A percentile compares a stretch with the other conserved stretches of the same genome.
phyloP scores from a whole-genome alignment of 2,113 vertebrate species.

The Coptodon bakossiorum region DNA sequence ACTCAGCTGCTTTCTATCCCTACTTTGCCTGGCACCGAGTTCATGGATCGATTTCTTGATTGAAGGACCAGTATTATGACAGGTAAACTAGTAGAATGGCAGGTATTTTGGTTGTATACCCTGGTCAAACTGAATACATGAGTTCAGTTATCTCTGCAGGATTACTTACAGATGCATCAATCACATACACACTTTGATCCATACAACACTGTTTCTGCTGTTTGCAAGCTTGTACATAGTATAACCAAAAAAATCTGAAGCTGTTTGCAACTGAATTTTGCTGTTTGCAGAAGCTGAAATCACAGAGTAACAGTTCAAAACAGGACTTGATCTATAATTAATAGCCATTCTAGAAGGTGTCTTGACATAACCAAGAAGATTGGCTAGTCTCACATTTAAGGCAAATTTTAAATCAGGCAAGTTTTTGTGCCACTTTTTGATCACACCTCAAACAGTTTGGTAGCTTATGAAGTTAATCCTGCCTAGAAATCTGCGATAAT shows the following conservation, averaged over 20 bases:
- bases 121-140: not conserved
- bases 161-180: not conserved
- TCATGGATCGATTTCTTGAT: not conserved
- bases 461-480: not conserved
- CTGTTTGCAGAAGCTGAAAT: not conserved
- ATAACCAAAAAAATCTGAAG: not conserved
- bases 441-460: not conserved
- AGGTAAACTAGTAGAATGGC: not conserved
- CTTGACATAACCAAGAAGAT: not conserved
- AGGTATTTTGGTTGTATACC: not conserved
- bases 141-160: not conserved
- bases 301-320: not conserved
- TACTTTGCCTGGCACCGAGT: not conserved
- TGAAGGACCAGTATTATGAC: not conserved
- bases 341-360: not conserved
- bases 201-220: not conserved
- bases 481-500: not conserved
- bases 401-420: not conserved
- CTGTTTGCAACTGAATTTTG: not conserved
- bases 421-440: not conserved
- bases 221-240: not conserved
- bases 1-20: not conserved
- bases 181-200: not conserved
- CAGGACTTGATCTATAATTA: not conserved
- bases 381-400: not conserved